A percentile compares a stretch with the other conserved stretches of the same genome.
Evolutionary conservation across 2,888 invertebrate species (phyloP).

Genomic region (Geophilus truncorum): DNA sequence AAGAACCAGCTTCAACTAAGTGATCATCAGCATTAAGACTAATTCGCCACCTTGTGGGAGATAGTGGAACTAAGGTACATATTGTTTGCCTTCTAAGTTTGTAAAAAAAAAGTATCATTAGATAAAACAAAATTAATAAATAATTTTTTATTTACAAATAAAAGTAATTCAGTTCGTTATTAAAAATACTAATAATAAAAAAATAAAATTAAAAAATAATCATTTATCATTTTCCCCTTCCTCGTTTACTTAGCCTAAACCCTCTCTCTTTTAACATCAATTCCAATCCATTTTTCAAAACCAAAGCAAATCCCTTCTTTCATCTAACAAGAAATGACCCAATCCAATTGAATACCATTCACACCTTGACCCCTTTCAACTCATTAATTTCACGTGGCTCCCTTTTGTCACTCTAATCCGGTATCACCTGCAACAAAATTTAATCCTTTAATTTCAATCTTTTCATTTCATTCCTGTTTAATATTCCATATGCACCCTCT

Average conservation of each 20-base stretch:
- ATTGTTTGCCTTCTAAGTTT: no score
- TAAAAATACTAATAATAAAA: no score
- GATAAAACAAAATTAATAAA: no score
- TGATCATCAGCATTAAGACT: no score
- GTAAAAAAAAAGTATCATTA: no score
- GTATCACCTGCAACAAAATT: conserved; percentile 12
- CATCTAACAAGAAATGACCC: not conserved
- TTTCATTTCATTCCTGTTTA: not conserved
- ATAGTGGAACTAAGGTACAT: no score
- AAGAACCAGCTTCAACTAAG: no score
- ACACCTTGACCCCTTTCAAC: conserved; percentile 15
- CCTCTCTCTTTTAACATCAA: not conserved
- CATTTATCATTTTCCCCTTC: not conserved
- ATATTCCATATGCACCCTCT: not conserved
- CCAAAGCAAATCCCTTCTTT: not conserved
- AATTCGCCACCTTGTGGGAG: no score
- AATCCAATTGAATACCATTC: not conserved
- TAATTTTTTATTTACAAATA: no score
- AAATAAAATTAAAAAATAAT: not conserved
- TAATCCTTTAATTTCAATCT: conserved; percentile 9
- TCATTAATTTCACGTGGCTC: conserved; percentile 11
- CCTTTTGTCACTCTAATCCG: not conserved
- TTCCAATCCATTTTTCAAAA: not conserved
- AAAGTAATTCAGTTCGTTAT: no score
- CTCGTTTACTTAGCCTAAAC: not conserved